Conservation (phyloP, 2,113 vertebrate species). For the Phoxinus phoxinus region DNA sequence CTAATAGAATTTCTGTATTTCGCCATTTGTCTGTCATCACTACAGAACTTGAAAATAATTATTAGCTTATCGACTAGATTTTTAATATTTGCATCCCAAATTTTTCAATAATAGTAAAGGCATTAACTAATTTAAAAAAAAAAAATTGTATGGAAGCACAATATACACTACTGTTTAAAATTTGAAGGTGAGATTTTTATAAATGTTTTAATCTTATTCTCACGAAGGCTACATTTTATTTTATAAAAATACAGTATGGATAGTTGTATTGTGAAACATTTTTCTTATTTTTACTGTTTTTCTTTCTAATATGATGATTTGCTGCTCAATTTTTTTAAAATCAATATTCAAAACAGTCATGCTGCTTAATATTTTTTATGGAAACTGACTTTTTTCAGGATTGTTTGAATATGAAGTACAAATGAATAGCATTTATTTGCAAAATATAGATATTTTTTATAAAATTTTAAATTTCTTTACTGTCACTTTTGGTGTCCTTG, state of each 20-base stretch:
- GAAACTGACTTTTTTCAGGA: not conserved
- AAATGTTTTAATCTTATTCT: not conserved
- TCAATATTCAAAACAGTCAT: no score
- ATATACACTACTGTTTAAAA: not conserved
- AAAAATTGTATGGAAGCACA: not conserved
- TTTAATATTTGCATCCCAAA: not conserved
- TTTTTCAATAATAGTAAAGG: not conserved
- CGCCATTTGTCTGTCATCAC: not conserved
- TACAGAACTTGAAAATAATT: not conserved
- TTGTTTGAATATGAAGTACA: no score
- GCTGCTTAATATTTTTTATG: no score
- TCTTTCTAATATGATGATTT: no score
- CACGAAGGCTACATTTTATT: not conserved
- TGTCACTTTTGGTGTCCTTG: not conserved
- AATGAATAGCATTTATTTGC: no score
- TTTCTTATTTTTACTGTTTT: no score
- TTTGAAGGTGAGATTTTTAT: not conserved
- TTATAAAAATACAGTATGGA: not conserved
- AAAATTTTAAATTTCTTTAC: not conserved
- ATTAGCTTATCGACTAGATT: not conserved
- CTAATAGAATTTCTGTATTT: not conserved
- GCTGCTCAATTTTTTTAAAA: no score
- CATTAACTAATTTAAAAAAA: not conserved
- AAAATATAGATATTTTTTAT: not conserved
- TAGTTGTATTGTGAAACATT: not conserved